A percentile compares a stretch with the other conserved stretches of the same genome.
These are phyloP conservation scores for Pyrrhosoma nymphula DNA, from an alignment of 2,888 invertebrate genomes.

Conservation along the genomic window DNA sequence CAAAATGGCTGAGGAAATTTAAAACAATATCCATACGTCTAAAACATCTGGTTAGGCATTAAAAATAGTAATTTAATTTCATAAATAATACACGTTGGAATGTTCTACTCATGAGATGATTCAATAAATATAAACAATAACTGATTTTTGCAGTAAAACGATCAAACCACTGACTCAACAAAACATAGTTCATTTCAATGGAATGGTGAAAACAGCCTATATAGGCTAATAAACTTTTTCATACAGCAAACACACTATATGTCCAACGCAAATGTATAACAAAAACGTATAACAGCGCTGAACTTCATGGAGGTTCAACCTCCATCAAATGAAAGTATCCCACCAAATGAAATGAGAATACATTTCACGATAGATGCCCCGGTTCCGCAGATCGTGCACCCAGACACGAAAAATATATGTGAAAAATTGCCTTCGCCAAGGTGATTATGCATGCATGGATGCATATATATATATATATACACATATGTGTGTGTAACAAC, in stretches of 20 bases:
- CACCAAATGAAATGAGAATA: neutral
- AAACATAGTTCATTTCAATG: slow-evolving; percentile 15
- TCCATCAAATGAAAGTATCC: neutral
- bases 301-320: neutral
- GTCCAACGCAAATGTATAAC: slow-evolving; percentile 9
- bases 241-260: neutral
- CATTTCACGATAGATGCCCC: neutral
- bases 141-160: neutral
- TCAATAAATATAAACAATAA: slow-evolving; percentile 12
- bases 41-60: neutral
- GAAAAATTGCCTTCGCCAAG: neutral
- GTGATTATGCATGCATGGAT: neutral
- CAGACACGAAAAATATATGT: neutral
- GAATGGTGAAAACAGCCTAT: neutral
- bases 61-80: neutral
- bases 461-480: neutral
- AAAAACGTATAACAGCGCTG: slow-evolving; percentile 39
- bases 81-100: slow-evolving; percentile 9
- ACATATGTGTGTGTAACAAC: neutral
- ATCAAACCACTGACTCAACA: slow-evolving; percentile 12
- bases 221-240: neutral
- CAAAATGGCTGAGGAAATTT: too few species aligned
- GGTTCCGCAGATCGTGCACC: neutral
- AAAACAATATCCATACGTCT: neutral
- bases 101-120: neutral